Evolutionary conservation across 2,797 vertebrate species (phyloP).

Genomic region (Eupleurogrammus muticus): DNA sequence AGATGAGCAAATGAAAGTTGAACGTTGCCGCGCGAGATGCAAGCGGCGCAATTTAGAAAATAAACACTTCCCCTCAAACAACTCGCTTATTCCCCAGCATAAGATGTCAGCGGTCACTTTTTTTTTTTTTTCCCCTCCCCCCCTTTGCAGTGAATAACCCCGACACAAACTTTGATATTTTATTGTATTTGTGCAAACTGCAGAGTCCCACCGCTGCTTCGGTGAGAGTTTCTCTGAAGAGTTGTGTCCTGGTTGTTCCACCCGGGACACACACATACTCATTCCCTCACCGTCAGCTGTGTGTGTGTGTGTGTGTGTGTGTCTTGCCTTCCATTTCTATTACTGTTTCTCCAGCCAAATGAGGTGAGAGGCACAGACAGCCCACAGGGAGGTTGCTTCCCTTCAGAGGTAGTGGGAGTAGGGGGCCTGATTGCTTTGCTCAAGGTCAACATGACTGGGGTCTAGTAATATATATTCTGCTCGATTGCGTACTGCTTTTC

Average conservation of each 20-base stretch:
- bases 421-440: conserved; percentile 80
- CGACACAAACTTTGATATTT: conserved; percentile 33
- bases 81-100: not conserved
- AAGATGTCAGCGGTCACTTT: conserved; percentile 1
- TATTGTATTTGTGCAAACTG: conserved; percentile 52
- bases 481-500: conserved; percentile 35
- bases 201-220: conserved; percentile 38
- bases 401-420: conserved; percentile 57
- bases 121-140: too few species aligned
- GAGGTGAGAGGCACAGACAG: conserved; percentile 73
- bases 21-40: conserved; percentile 23
- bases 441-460: conserved; percentile 78
- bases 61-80: conserved; percentile 11
- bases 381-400: conserved; percentile 71
- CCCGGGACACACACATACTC: conserved; percentile 45
- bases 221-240: conserved; percentile 35
- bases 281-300: conserved; percentile 48
- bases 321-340: conserved; percentile 76
- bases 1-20: not conserved
- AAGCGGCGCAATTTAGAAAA: conserved; percentile 4
- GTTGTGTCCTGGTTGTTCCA: conserved; percentile 63
- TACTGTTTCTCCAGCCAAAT: conserved; percentile 79
- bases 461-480: conserved; percentile 66
- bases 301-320: conserved; percentile 38
- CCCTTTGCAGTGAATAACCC: conserved; percentile 27